Evolutionary conservation across 2,888 invertebrate genomes (phyloP).

Genomic region (Eledone cirrhosa): DNA sequence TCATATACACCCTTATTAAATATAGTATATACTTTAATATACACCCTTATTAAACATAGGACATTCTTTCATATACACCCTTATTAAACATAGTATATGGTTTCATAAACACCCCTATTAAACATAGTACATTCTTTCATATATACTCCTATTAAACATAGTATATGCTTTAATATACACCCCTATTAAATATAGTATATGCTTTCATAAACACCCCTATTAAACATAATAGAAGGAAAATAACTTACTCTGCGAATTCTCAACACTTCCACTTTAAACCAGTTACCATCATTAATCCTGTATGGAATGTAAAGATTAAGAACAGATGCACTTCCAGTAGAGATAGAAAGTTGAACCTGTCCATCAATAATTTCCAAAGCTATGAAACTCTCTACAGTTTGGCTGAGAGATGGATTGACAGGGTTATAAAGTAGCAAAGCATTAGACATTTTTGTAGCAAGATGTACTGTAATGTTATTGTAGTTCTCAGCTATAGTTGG

Average conservation of each 20-base stretch:
- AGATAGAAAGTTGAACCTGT: conserved; percentile 84
- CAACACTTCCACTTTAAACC: conserved; percentile 81
- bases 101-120: too few species aligned
- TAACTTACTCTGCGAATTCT: conserved; percentile 53
- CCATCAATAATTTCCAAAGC: conserved; percentile 88
- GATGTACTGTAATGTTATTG: conserved; percentile 89
- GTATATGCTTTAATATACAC: too few species aligned
- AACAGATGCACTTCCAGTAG: conserved; percentile 77
- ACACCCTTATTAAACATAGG: too few species aligned
- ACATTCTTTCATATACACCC: too few species aligned
- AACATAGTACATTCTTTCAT: too few species aligned
- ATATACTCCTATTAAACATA: too few species aligned
- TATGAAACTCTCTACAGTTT: conserved; percentile 78
- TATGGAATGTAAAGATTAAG: conserved; percentile 77
- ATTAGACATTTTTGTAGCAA: conserved; percentile 86
- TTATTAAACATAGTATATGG: too few species aligned
- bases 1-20: too few species aligned
- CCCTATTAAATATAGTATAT: too few species aligned
- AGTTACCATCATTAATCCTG: conserved; percentile 83
- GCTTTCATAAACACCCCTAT: too few species aligned
- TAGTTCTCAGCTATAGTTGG: conserved; percentile 81
- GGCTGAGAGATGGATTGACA: conserved; percentile 74
- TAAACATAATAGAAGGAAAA: background rate
- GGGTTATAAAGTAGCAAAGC: conserved; percentile 91
- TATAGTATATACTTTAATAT: too few species aligned